Evolutionary conservation across 2,113 vertebrate species (phyloP).

Genomic region (Blennius ocellaris): DNA sequence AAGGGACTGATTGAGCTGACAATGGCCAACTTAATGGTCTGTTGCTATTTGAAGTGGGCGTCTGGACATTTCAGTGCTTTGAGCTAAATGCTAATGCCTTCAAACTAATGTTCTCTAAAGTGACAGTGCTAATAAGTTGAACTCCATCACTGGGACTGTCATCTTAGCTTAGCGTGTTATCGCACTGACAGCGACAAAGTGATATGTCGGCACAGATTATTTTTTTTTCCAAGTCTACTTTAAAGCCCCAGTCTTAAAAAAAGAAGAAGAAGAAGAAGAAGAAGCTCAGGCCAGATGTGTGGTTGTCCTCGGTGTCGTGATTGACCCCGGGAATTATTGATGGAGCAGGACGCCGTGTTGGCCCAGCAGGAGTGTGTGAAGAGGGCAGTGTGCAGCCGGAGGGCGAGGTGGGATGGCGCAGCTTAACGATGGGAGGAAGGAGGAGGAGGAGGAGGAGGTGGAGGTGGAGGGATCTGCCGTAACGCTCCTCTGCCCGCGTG

Average conservation of each 20-base stretch:
- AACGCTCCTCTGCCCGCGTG: conserved; percentile 62
- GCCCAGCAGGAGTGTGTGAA: conserved; percentile 70
- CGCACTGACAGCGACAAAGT: background rate
- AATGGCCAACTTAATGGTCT: too few species aligned
- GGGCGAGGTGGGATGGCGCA: conserved; percentile 17
- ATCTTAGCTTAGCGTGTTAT: background rate
- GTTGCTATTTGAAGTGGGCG: background rate
- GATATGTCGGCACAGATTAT: background rate
- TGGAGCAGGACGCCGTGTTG: conserved; percentile 57
- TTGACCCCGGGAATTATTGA: conserved; percentile 76
- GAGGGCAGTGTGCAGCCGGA: conserved; percentile 38
- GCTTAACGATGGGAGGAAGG: conserved; percentile 31
- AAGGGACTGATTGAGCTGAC: too few species aligned
- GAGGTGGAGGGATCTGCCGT: conserved; percentile 36
- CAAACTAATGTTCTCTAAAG: background rate
- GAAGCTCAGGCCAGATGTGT: background rate
- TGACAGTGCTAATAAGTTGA: background rate
- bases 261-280: background rate
- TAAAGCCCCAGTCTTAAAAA: conserved; percentile 11
- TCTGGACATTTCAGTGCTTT: background rate
- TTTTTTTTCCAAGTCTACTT: background rate
- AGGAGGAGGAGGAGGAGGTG: conserved; percentile 25
- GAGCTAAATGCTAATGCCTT: background rate
- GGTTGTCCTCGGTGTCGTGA: conserved; percentile 11
- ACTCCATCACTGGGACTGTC: background rate